Conservation (phyloP, 2,888 invertebrate species). For the Nomada hirtipes region DNA sequence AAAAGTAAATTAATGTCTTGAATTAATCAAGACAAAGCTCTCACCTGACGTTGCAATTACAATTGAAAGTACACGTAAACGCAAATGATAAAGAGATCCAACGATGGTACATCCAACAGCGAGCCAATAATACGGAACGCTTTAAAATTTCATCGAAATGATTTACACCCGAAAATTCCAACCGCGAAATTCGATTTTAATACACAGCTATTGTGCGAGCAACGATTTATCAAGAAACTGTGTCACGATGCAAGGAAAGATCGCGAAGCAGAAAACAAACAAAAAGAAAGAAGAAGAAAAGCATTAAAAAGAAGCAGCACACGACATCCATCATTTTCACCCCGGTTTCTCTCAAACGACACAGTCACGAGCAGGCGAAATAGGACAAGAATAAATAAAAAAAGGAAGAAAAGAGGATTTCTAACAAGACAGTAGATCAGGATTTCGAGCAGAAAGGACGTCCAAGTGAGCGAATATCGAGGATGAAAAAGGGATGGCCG, state of each 20-base stretch:
- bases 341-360: neutral
- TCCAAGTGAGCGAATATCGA: constrained; percentile 43
- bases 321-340: constrained; percentile 8
- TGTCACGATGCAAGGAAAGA: neutral
- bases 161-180: neutral
- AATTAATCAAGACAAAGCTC: no score
- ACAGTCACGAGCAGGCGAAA: neutral
- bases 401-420: neutral
- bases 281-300: neutral
- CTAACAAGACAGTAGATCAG: constrained; percentile 7
- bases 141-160: no score
- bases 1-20: no score
- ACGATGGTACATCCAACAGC: no score
- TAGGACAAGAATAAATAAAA: neutral
- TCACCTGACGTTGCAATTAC: no score
- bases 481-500: constrained; percentile 51
- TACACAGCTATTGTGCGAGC: neutral
- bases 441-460: constrained; percentile 50
- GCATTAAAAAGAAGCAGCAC: neutral
- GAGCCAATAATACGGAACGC: no score
- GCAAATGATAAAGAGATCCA: no score
- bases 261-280: neutral
- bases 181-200: neutral
- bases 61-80: no score
- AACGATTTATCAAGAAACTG: neutral